Evolutionary conservation across 2,797 vertebrate genomes (phyloP).

Genomic region (Chelon auratus): DNA sequence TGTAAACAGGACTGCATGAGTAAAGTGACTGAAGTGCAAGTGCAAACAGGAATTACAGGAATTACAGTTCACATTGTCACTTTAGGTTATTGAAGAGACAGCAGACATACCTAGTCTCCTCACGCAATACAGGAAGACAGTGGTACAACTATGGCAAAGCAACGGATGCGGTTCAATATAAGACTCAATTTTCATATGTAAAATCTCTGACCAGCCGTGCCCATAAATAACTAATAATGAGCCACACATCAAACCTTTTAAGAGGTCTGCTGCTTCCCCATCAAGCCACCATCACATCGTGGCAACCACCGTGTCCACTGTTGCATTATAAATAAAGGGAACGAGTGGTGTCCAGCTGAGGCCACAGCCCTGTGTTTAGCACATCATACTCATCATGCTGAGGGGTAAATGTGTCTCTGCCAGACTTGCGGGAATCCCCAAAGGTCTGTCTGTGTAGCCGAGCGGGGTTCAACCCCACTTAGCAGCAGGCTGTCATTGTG

Average conservation of each 20-base stretch:
- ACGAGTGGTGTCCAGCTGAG: constrained; percentile 48
- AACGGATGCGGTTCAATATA: neutral
- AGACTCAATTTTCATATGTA: constrained; percentile 36
- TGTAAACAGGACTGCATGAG: too few species aligned
- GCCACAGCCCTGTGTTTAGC: constrained; percentile 30
- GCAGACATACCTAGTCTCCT: neutral
- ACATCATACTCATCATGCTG: constrained; percentile 21
- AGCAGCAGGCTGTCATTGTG: constrained; percentile 39
- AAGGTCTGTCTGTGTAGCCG: constrained; percentile 31
- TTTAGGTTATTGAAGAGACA: neutral
- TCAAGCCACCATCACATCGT: constrained; percentile 38
- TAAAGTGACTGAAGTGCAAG: too few species aligned
- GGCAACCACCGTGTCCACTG: constrained; percentile 19
- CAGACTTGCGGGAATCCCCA: constrained; percentile 41
- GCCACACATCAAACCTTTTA: constrained; percentile 36
- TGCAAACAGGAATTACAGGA: too few species aligned
- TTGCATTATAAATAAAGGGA: constrained; percentile 58
- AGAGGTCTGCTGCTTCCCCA: constrained; percentile 55
- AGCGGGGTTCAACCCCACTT: constrained; percentile 22
- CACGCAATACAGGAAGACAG: constrained; percentile 7
- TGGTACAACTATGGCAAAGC: constrained; percentile 1
- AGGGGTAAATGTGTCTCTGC: constrained; percentile 35
- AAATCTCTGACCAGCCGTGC: constrained; percentile 35
- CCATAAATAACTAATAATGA: constrained; percentile 60
- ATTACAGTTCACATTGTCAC: too few species aligned